These are phyloP conservation scores for Molorchus minor DNA, from an alignment of 2,888 invertebrate genomes.

Conservation along the genomic window DNA sequence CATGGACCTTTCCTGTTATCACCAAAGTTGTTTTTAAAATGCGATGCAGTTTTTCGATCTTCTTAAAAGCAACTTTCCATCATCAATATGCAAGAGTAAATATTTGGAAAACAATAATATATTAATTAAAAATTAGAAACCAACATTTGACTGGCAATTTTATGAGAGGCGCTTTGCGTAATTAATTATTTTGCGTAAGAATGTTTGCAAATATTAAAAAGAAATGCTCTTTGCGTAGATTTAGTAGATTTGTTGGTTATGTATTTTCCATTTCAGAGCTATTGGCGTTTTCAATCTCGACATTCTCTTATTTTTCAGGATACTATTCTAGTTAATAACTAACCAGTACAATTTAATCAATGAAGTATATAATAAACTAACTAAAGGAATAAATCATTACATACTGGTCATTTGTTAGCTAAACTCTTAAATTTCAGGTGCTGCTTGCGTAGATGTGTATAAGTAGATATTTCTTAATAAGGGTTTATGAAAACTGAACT, in stretches of 20 bases:
- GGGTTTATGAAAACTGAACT: background rate
- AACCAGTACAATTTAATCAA: background rate
- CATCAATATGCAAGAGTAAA: conserved; percentile 27
- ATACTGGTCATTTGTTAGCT: conserved; percentile 15
- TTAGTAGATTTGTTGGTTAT: conserved; percentile 13
- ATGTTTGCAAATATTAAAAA: conserved; percentile 8
- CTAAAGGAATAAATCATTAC: background rate
- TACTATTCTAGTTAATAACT: conserved; percentile 3
- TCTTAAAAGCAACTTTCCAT: conserved; percentile 24
- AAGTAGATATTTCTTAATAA: conserved; percentile 12
- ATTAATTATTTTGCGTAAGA: conserved; percentile 19
- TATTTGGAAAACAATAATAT: background rate
- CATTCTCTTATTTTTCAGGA: conserved; percentile 23
- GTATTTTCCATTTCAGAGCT: conserved; percentile 23
- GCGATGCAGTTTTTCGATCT: conserved; percentile 5
- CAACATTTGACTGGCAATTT: conserved; percentile 31
- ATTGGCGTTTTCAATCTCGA: conserved; percentile 25
- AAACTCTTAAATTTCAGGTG: conserved; percentile 26
- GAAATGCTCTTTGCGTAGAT: conserved; percentile 22
- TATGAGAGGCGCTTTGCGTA: conserved; percentile 24
- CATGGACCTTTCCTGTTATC: conserved; percentile 18
- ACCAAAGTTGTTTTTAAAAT: conserved; percentile 26
- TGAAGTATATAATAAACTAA: background rate
- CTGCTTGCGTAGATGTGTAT: conserved; percentile 24
- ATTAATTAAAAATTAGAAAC: background rate